Conservation (phyloP, 2,888 invertebrate species). For the Caenorhabditis angaria region DNA sequence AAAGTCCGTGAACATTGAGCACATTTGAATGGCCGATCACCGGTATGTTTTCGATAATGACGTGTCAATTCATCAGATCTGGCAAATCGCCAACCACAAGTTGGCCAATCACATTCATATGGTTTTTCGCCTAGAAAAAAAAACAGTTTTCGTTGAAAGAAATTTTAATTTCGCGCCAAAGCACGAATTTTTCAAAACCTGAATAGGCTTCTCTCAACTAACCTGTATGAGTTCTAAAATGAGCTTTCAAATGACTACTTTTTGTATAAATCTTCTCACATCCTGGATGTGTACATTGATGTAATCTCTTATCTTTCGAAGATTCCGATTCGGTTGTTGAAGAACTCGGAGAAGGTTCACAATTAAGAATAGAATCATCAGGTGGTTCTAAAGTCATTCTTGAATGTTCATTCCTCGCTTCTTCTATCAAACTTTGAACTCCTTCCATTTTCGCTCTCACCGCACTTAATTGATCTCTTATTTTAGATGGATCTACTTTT, state of each 20-base stretch:
- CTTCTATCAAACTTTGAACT: constrained; percentile 39
- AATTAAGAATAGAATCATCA: constrained; percentile 13
- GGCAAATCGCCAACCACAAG: constrained; percentile 71
- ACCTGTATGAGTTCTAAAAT: constrained; percentile 70
- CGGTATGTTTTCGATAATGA: constrained; percentile 75
- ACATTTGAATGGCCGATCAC: constrained; percentile 79
- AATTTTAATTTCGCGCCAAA: not conserved
- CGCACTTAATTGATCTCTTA: constrained; percentile 29
- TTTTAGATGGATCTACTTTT: constrained; percentile 44
- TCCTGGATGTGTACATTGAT: constrained; percentile 57
- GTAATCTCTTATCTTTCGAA: constrained; percentile 27
- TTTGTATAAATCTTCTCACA: constrained; percentile 71
- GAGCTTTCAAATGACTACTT: constrained; percentile 70
- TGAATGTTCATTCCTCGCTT: constrained; percentile 39
- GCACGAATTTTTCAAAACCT: not conserved
- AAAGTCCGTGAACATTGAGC: constrained; percentile 78
- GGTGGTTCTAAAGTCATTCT: constrained; percentile 9
- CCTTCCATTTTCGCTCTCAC: constrained; percentile 40
- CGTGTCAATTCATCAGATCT: constrained; percentile 61
- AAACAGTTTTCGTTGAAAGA: not conserved
- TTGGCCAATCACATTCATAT: constrained; percentile 67
- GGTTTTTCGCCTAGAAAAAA: constrained; percentile 71
- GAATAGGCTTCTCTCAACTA: constrained; percentile 8
- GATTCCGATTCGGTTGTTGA: constrained; percentile 40
- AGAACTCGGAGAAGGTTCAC: constrained; percentile 51